Conservation (phyloP, 2,888 invertebrate species). For the Ornithoptera alexandrae region DNA sequence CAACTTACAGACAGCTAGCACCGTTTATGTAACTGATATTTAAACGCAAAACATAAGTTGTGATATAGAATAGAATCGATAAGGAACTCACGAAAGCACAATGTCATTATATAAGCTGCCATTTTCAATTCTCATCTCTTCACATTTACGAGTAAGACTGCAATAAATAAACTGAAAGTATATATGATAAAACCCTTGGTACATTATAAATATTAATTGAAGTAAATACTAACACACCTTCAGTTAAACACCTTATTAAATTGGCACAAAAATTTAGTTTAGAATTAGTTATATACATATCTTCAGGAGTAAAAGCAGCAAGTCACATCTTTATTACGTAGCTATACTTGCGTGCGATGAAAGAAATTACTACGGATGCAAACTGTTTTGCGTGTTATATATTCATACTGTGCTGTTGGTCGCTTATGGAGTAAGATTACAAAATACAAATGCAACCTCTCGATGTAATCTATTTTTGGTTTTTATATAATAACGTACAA, state of each 20-base stretch:
- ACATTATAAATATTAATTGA: neutral
- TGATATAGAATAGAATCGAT: slow-evolving; percentile 8
- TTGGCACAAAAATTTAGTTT: neutral
- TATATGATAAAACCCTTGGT: neutral
- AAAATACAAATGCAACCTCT: slow-evolving; percentile 22
- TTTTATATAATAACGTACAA: neutral
- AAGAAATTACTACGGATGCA: slow-evolving; percentile 21
- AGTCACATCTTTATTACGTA: slow-evolving; percentile 25
- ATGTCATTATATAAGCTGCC: neutral
- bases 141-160: neutral
- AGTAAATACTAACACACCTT: neutral
- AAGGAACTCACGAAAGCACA: neutral
- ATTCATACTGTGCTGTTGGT: slow-evolving; percentile 13
- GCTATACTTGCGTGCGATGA: slow-evolving; percentile 25
- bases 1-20: neutral
- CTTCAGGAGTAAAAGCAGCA: slow-evolving; percentile 11
- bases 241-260: neutral
- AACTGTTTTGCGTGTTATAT: slow-evolving; percentile 24
- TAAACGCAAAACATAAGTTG: slow-evolving; percentile 5
- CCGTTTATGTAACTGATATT: slow-evolving; percentile 23
- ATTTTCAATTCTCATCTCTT: neutral
- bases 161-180: too few species aligned
- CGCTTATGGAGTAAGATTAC: slow-evolving; percentile 23
- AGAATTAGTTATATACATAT: neutral
- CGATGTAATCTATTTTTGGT: slow-evolving; percentile 12